These are phyloP conservation scores for Hydrotaea cyrtoneurina DNA, from an alignment of 2,888 invertebrate species.

Conservation along the genomic window DNA sequence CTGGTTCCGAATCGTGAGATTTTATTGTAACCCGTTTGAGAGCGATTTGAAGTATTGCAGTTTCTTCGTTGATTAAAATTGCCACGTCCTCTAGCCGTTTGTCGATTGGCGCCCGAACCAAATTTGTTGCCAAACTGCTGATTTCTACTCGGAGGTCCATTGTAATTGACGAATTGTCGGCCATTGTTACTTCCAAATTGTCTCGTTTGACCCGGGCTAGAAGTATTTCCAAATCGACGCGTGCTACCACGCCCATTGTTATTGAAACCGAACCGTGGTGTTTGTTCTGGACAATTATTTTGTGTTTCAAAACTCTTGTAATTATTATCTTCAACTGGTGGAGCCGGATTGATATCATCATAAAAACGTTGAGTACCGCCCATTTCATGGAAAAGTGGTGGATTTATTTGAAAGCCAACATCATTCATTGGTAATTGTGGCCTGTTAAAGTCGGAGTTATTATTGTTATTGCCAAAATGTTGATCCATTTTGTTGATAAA, in stretches of 20 bases:
- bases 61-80: background rate
- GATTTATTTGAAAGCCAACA: background rate
- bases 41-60: background rate
- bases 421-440: background rate
- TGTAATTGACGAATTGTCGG: background rate
- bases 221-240: background rate
- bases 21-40: conserved; percentile 1
- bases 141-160: background rate
- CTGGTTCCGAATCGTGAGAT: background rate
- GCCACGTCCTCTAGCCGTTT: background rate
- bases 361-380: conserved; percentile 5
- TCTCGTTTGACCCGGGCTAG: background rate
- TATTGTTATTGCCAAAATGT: background rate
- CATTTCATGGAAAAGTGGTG: background rate
- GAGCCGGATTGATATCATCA: conserved; percentile 22
- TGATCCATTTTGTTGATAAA: background rate
- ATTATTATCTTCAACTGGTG: background rate
- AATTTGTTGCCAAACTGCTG: background rate
- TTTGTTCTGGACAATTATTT: background rate
- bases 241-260: background rate
- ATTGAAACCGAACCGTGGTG: background rate
- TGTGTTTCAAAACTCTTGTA: background rate
- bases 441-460: background rate
- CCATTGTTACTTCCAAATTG: background rate
- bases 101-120: background rate